Base-by-base conservation (phyloP, 2,888 invertebrate species). In the Tricholauxania praeusta region DNA sequence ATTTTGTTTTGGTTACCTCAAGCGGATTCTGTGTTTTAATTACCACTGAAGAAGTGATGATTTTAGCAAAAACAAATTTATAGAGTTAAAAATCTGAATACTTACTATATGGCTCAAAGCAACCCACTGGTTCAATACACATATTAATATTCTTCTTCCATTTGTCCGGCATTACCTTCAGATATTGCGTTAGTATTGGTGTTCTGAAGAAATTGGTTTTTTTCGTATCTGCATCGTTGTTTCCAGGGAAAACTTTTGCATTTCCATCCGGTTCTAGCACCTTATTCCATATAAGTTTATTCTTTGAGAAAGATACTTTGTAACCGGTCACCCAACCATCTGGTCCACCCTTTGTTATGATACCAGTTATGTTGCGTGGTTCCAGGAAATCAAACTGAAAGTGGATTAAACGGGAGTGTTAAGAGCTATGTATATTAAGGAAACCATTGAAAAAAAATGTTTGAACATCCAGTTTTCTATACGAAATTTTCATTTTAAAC, bases 101-200 rank as follows among this genome's bases (percentile, higher is more conserved):
- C 90, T 90, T 88, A 91, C 91, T 89, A 84, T 94, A 94, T 2
- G 93, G 91, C 78, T 91, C 87, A 79, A 90, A 95, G 83, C 96
- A 96, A 8, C 96, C 96, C 15, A 92, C 88, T 0, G 96, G 90
- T 80, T 96, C 95, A 0, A 93, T 86, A 73, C 92, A 90, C 85
- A 96, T 88, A 78, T 93, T 93, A 49, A 96, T 92, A 75, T 89
- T 90, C 6, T 91, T 88, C 55, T 92, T 89, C 95, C 95, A 96
- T 69, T 91, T 91, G 0, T 89, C 82, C 0, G 96, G 96, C 68
- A 91, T 85, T 15, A 96, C 83, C 82, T 92, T 93, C 2, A 96
- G 77, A 80, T 91, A 93, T 76, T 91, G 90, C 0, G 95, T 92
- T 77, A 91, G 89, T 60, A 96, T 89, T 0, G 95, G 93, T n/a